Evolutionary conservation across 2,888 invertebrate genomes (phyloP).

Genomic region (Epinotia ramella): DNA sequence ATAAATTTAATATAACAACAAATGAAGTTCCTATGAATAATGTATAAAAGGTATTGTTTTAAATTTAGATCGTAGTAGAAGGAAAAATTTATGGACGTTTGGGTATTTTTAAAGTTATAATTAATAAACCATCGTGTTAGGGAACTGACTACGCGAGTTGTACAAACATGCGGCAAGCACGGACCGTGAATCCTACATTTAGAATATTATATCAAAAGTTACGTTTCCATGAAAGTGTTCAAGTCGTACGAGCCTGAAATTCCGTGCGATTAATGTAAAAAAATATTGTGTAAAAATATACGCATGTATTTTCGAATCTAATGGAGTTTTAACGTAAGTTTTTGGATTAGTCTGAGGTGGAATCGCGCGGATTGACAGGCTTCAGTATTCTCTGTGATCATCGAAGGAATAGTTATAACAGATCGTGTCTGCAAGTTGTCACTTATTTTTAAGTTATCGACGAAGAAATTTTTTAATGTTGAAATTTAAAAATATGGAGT

Average conservation of each 20-base stretch:
- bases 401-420: conserved; percentile 79
- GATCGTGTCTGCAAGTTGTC: conserved; percentile 76
- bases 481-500: conserved; percentile 60
- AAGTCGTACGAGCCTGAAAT: conserved; percentile 60
- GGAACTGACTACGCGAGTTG: conserved; percentile 78
- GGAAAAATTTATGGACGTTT: conserved; percentile 84
- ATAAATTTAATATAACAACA: conserved; percentile 84
- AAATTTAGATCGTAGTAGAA: conserved; percentile 85
- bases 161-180: conserved; percentile 76
- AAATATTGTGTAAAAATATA: conserved; percentile 61
- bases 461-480: conserved; percentile 77
- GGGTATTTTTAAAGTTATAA: conserved; percentile 84
- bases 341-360: conserved; percentile 59
- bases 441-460: conserved; percentile 79
- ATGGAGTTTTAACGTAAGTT: conserved; percentile 62
- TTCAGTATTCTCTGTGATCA: conserved; percentile 76
- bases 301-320: conserved; percentile 71
- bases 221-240: conserved; percentile 85
- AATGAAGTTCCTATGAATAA: conserved; percentile 86
- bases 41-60: conserved; percentile 85
- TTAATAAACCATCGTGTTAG: conserved; percentile 76
- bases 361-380: conserved; percentile 18
- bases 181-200: conserved; percentile 83
- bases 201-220: conserved; percentile 81
- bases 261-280: conserved; percentile 56